These are phyloP conservation scores for Amblyjoppa proteus DNA, from an alignment of 2,888 invertebrate genomes.

Conservation along the genomic window DNA sequence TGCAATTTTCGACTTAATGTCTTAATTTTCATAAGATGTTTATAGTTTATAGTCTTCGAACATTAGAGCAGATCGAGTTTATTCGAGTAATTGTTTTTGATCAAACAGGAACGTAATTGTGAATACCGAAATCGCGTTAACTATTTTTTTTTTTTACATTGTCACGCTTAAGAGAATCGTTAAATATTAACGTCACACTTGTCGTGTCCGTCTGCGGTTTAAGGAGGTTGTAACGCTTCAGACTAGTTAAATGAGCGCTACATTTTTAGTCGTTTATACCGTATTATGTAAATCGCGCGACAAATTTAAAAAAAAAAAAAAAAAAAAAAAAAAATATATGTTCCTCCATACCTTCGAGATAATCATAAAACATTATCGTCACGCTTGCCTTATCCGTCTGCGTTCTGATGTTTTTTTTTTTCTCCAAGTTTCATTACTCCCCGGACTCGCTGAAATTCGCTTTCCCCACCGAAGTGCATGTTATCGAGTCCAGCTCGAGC, in stretches of 20 bases:
- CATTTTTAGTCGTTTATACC: not conserved
- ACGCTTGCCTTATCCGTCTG: not conserved
- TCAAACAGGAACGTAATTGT: too few relatives aligned
- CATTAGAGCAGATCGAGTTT: too few relatives aligned
- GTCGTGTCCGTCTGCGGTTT: not conserved
- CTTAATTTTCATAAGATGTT: not conserved
- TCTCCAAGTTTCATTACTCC: not conserved
- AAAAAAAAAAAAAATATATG: too few relatives aligned
- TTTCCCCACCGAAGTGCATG: not conserved
- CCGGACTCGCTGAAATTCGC: not conserved
- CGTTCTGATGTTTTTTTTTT: not conserved
- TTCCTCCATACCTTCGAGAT: too few relatives aligned
- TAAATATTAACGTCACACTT: too few relatives aligned
- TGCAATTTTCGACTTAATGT: too few relatives aligned
- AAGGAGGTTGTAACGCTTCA: not conserved
- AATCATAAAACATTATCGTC: too few relatives aligned
- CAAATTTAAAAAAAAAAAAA: slow-evolving; percentile 35
- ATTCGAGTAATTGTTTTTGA: too few relatives aligned
- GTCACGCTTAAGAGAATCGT: too few relatives aligned
- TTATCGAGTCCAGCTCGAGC: not conserved
- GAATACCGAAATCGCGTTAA: too few relatives aligned
- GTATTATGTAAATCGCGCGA: not conserved
- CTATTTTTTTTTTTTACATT: too few relatives aligned
- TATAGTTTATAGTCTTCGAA: not conserved
- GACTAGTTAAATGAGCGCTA: not conserved